phyloP scores from a whole-genome alignment of 1,140 invertebrate species.

The Drosophila guanche region DNA sequence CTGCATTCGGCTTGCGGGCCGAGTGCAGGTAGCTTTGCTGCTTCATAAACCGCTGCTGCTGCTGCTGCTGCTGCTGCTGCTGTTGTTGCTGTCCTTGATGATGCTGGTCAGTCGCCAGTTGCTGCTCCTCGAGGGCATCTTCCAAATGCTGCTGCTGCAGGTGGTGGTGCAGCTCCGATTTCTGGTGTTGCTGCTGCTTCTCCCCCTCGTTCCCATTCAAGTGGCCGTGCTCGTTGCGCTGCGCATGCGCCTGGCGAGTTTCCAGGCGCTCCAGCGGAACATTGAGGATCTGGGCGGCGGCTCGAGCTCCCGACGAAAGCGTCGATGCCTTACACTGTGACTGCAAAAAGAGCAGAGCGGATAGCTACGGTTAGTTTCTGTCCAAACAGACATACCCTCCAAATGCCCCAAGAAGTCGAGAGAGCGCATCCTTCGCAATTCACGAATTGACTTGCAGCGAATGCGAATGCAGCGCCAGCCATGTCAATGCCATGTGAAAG shows the following conservation, averaged over 20 bases:
- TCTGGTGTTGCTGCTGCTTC: slow-evolving; percentile 50
- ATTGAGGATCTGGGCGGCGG: slow-evolving; percentile 82
- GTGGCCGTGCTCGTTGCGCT: slow-evolving; percentile 60
- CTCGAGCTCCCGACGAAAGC: slow-evolving; percentile 78
- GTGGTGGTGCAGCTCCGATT: slow-evolving; percentile 52
- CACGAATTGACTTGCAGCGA: slow-evolving; percentile 54
- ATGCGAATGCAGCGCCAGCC: slow-evolving; percentile 23
- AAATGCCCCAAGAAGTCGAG: background rate
- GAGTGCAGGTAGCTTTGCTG: slow-evolving; percentile 71
- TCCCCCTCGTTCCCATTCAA: slow-evolving; percentile 40
- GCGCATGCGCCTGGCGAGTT: slow-evolving; percentile 73
- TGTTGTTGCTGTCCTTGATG: slow-evolving; percentile 28
- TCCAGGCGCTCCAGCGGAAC: slow-evolving; percentile 82
- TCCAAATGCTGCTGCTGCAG: slow-evolving; percentile 58
- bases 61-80: slow-evolving; percentile 40
- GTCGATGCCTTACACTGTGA: slow-evolving; percentile 82
- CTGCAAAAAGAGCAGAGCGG: slow-evolving; percentile 36
- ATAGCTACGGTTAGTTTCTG: background rate
- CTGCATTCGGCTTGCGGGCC: slow-evolving; percentile 66
- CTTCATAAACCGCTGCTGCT: slow-evolving; percentile 70
- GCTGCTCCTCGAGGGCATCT: slow-evolving; percentile 49
- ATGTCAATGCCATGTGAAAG: slow-evolving; percentile 78
- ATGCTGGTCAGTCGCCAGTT: slow-evolving; percentile 42
- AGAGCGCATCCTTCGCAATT: slow-evolving; percentile 35
- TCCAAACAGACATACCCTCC: background rate